phyloP scores from a whole-genome alignment of 2,797 vertebrate species.

The Chelon labrosus region DNA sequence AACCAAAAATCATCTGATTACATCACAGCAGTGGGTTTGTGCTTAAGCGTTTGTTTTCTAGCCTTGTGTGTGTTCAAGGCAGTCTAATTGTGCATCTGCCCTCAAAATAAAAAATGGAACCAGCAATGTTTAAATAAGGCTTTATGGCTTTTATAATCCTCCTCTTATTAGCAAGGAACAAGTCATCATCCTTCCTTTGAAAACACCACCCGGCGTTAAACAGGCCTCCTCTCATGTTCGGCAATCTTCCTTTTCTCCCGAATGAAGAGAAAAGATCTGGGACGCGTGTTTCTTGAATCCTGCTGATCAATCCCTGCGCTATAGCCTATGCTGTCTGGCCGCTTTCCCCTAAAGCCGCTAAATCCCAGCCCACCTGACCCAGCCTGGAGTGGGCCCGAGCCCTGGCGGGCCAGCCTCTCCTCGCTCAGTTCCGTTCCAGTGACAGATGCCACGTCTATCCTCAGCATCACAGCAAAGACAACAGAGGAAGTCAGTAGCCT shows the following conservation, averaged over 20 bases:
- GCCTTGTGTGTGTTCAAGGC: conserved; percentile 13
- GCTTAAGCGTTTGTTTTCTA: conserved; percentile 46
- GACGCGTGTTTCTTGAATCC: conserved; percentile 44
- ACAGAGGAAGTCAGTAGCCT: conserved; percentile 69
- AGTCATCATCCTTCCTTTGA: conserved; percentile 8
- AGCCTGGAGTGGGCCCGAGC: conserved; percentile 28
- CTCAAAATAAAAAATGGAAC: conserved; percentile 25
- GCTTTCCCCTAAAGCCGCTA: conserved; percentile 10
- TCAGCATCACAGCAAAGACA: conserved; percentile 69
- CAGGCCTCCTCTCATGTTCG: conserved; percentile 39
- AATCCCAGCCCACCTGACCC: conserved; percentile 58
- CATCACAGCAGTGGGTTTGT: conserved; percentile 28
- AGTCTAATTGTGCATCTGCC: neutral
- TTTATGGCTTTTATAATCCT: conserved; percentile 20
- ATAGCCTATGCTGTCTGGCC: conserved; percentile 9
- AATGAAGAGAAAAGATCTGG: conserved; percentile 41
- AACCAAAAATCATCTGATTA: conserved; percentile 59
- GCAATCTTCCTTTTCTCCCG: conserved; percentile 35
- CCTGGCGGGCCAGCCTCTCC: conserved; percentile 35
- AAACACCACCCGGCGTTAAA: conserved; percentile 51
- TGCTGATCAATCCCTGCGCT: conserved; percentile 28
- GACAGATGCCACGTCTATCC: conserved; percentile 72
- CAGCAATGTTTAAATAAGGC: neutral
- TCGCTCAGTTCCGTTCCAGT: conserved; percentile 55
- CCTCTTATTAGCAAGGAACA: conserved; percentile 38